Conservation (phyloP, 2,888 invertebrate species). For the Automeris io region DNA sequence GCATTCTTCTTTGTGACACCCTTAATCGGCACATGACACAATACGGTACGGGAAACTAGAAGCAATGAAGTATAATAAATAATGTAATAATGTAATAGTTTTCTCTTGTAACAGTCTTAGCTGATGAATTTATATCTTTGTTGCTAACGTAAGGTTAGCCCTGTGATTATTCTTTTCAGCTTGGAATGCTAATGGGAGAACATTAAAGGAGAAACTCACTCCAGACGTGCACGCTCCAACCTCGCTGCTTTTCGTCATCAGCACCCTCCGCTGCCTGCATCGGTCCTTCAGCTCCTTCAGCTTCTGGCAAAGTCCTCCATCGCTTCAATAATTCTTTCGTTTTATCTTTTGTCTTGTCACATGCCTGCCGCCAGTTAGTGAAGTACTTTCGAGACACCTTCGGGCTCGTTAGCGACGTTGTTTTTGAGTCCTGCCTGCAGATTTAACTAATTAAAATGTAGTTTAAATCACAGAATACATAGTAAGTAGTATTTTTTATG, state of each 20-base stretch:
- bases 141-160: too few relatives aligned
- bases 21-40: too few relatives aligned
- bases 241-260: constrained; percentile 69
- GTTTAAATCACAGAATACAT: too few relatives aligned
- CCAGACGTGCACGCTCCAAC: constrained; percentile 89
- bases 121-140: background rate
- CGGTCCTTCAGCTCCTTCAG: constrained; percentile 50
- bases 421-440: constrained; percentile 63
- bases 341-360: constrained; percentile 84
- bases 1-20: too few relatives aligned
- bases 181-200: too few relatives aligned
- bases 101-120: too few relatives aligned
- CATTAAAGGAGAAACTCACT: too few relatives aligned
- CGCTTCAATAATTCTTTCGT: constrained; percentile 84
- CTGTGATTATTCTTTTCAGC: too few relatives aligned
- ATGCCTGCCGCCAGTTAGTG: constrained; percentile 85
- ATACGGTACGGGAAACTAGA: too few relatives aligned
- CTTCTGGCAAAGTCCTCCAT: constrained; percentile 82
- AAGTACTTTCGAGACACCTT: constrained; percentile 84
- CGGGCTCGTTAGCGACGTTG: constrained; percentile 54
- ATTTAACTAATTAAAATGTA: background rate
- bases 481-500: too few relatives aligned
- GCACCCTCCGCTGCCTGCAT: constrained; percentile 52
- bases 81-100: too few relatives aligned
- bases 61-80: too few relatives aligned